Base-by-base conservation (phyloP, 1,140 invertebrate species). In the Marisa cornuarietis region DNA sequence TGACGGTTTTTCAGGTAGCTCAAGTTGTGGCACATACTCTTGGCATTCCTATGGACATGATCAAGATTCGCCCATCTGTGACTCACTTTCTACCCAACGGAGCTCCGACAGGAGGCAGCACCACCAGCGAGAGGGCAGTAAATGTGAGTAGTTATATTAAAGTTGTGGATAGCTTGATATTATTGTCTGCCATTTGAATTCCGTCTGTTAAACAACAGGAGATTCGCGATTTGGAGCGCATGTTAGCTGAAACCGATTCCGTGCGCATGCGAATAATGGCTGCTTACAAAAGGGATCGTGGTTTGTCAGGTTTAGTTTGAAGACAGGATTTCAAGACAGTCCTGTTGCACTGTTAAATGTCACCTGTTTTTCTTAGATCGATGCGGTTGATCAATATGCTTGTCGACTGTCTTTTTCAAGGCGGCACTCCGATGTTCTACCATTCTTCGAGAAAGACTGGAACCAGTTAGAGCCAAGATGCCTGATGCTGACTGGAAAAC, bases 11-110 rank as follows among this genome's bases (percentile, higher is more conserved):
- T 11, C 69, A 96, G 94, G 93, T 94, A 13, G 94, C 94, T 24
- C 95, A 97, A 93, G 94, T 94, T 7, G 95, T 93, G 71, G 95
- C 95, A 0, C 92, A 95, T 84, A 92, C 91, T 0, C 88, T 97
- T 11, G 94, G 94, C 11, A 93, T 96, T 74, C 93, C 95, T 26
- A 77, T 96, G 66, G 92, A 94, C 0, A 92, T 93, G 88, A 88
- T 96, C 2, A 92, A 88, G 62, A 91, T 96, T 0, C 95, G 95
- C 89, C 93, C 95, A 16, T 93, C 90, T 61, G 92, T 92, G 68
- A 93, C 88, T 88, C 89, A 94, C 51, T 78, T 80, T 20, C 92
- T 91, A 66, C 90, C 93, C 24, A 90, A 91, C 75, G 83, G 81
- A 75, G 42, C 62, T 93, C 90, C 93, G 0, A 94, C 94, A 20